Evolutionary conservation across 2,797 vertebrate genomes (phyloP), one percentile per base, ranked within the genome.

Genomic region (Melopsittacus undulatus): DNA sequence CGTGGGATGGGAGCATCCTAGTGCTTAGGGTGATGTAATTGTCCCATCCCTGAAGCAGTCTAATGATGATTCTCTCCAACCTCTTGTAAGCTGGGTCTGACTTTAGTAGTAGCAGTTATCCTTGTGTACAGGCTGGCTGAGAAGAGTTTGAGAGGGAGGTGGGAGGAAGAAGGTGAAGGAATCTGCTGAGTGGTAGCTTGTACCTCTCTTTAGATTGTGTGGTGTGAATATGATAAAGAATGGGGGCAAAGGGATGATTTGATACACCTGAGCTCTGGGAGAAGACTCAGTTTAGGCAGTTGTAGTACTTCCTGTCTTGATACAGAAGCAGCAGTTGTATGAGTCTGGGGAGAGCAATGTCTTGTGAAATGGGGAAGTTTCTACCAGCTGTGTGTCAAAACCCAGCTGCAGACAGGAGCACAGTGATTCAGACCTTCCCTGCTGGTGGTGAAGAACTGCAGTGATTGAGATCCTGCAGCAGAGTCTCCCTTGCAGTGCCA

Each of bases 401-500:
- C 16, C 4, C n/a, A 42, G 64, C 49, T 83, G 56, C 9, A 1
- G 52, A 26, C 15, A 26, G 34, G 34, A 86, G 72, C 32, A 34
- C 59, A 27, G 76, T 72, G 85, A 69, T 42, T 95, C 40, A 21
- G 3, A 7, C 8, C 48, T 87, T 83, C 64, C 56, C 51, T 38
- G 23, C 54, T 2, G 3, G 32, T 20, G 43, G 38, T 18, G 57
- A 23, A 46, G 51, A 79, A 16, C 78, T 62, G 30, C 87, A 87
- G 46, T 45, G 56, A 13, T 46, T 67, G 54, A 74, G 59, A 51
- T 59, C 40, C 56, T 59, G n/a, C 19, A 19, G 11, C 26, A 40
- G 22, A 38, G 27, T 67, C 36, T 80, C 0, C 0, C 16, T 75
- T 51, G 45, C 29, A 32, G 38, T 24, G 15, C 0, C 0, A 49